Evolutionary conservation across 2,797 vertebrate genomes (phyloP), one percentile per base, ranked within the genome.

Genomic region (Melanotaenia pygmaea): DNA sequence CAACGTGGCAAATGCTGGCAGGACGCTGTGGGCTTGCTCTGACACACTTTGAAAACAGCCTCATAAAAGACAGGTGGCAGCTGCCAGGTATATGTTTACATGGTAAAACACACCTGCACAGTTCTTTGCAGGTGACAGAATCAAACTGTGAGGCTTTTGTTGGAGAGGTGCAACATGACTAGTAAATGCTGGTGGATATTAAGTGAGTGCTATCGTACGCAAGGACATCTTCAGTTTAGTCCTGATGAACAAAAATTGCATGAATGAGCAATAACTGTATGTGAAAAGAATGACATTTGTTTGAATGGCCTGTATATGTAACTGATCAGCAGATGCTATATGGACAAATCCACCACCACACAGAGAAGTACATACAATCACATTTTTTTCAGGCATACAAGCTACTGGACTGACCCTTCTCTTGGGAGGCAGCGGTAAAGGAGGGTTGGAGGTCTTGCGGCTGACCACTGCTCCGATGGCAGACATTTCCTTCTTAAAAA

Each of bases 351-450:
- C 24, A 14, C 54, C 16, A 53, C 20, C 20, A 13, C 60, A 37
- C 30, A 4, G 14, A 65, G 24, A 70, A 24, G 3, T 1, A 5
- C n/a, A 60, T 28, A 18, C 14, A 57, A 18, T 9, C 54, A 57
- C 28, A 20, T 32, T 57, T 57, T 18, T 56, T 18, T 57, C 28
- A 75, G 10, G 10, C 32, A 37, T 35, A 67, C 14, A 26, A 0
- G 12, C 13, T 24, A 13, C 34, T 8, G 10, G 84, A 96, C 97
- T 97, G 64, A 99, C 98, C 86, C 98, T 94, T 67, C 93, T 96
- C 92, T 99, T 99, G 66, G 97, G 98, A 70, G 98, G 98, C 76
- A 99, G 93, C 20, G 98, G 98, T 79, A 99, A 90, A 68, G 98
- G 98, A 74, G 96, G 94, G 87, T 93, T 96, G 78, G 95, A 96